Percentiles rank a stretch among this genome's conserved stretches.
These are phyloP conservation scores for Zapus hudsonius DNA, from an alignment of 2,113 vertebrate genomes.

Conservation along the genomic window DNA sequence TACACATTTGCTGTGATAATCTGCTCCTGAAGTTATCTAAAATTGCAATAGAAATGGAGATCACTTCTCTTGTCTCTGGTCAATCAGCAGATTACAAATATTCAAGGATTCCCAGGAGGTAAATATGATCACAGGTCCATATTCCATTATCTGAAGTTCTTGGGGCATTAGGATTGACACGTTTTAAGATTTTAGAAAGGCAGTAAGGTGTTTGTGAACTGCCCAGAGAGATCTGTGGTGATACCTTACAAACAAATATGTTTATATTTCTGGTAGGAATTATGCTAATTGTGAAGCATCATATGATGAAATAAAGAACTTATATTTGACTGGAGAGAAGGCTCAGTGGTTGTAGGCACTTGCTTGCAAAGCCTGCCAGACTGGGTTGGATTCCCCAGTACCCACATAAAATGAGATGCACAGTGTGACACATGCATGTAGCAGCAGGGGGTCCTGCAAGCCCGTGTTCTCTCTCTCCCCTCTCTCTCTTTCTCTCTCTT, in stretches of 20 bases:
- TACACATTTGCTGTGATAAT: neutral
- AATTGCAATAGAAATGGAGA: neutral
- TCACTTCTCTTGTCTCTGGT: neutral
- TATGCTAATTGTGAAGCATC: neutral
- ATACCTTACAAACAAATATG: neutral
- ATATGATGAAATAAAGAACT: neutral
- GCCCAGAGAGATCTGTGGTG: neutral
- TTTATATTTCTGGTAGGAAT: neutral
- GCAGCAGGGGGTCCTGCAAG: no score
- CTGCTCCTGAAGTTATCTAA: neutral
- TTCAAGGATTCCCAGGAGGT: neutral
- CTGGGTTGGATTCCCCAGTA: no score
- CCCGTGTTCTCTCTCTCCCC: no score
- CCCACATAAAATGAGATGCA: no score
- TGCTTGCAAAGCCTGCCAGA: no score
- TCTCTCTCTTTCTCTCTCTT: no score
- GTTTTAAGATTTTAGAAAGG: conserved; percentile 14
- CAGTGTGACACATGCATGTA: no score
- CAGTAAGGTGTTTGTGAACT: neutral
- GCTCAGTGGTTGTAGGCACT: no score
- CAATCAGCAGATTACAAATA: neutral
- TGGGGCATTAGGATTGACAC: neutral
- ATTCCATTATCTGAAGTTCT: neutral
- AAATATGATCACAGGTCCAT: neutral
- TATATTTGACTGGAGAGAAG: no score